Conservation (phyloP, 2,888 invertebrate genomes). For the Parascotia fuliginaria region DNA sequence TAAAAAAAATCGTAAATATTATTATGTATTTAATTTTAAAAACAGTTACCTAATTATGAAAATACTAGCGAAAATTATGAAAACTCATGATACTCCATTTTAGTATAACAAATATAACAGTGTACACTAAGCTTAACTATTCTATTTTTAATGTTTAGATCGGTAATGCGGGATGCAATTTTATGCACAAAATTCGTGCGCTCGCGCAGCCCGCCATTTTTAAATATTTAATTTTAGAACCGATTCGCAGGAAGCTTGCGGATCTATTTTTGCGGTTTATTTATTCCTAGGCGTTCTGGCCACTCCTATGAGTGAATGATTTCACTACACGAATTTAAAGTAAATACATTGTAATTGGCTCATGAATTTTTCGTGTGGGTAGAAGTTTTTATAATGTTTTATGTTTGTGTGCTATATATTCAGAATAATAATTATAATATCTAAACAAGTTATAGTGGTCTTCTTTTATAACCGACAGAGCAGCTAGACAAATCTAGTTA, state of each 20-base stretch:
- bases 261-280: slow-evolving; percentile 77
- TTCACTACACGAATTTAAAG: slow-evolving; percentile 35
- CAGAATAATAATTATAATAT: too few species aligned
- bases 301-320: slow-evolving; percentile 53
- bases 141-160: slow-evolving; percentile 85
- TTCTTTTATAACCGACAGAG: too few species aligned
- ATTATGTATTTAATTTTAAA: too few species aligned
- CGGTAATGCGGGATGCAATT: slow-evolving; percentile 81
- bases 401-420: slow-evolving; percentile 27
- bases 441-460: too few species aligned
- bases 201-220: slow-evolving; percentile 68
- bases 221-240: slow-evolving; percentile 76
- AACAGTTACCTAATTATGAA: too few species aligned
- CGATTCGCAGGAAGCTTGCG: slow-evolving; percentile 73
- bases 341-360: too few species aligned
- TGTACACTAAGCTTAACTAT: slow-evolving; percentile 59
- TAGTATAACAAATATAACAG: slow-evolving; percentile 9
- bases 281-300: slow-evolving; percentile 77
- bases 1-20: too few species aligned
- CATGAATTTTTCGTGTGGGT: slow-evolving; percentile 27
- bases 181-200: slow-evolving; percentile 80
- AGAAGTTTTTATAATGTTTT: slow-evolving; percentile 30
- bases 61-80: too few species aligned
- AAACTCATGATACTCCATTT: too few species aligned
- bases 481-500: too few species aligned